These are phyloP conservation scores for Panthera uncia DNA, from an alignment of 2,113 vertebrate genomes.

Conservation along the genomic window DNA sequence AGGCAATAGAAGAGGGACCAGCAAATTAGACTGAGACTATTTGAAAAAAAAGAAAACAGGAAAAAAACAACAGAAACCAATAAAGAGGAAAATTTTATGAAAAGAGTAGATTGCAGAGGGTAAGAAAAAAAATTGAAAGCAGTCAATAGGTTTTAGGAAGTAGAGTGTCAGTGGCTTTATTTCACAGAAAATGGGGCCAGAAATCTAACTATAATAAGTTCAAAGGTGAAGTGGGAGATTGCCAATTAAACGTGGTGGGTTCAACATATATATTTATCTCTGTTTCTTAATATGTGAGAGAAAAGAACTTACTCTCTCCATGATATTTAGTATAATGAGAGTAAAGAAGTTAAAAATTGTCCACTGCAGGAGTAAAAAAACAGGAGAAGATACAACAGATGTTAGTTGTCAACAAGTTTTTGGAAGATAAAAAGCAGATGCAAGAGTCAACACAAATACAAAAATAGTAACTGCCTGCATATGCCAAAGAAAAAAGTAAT, in stretches of 20 bases:
- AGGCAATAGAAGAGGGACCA: neutral
- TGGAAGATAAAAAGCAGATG: neutral
- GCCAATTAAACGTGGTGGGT: neutral
- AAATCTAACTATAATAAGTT: neutral
- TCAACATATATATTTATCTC: neutral
- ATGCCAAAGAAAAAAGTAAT: neutral
- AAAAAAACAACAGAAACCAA: neutral
- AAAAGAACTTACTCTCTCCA: neutral
- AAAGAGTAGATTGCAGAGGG: neutral
- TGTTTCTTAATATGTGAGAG: neutral
- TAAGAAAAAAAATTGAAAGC: neutral
- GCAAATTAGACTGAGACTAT: neutral
- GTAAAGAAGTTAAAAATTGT: neutral
- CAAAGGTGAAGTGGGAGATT: neutral
- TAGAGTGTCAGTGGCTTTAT: neutral
- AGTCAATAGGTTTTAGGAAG: neutral
- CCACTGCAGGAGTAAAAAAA: neutral
- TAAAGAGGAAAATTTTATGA: neutral
- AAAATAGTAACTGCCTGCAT: neutral
- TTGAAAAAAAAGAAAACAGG: neutral
- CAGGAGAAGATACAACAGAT: neutral
- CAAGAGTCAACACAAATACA: neutral
- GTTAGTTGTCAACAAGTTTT: neutral
- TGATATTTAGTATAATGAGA: neutral
- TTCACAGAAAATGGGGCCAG: neutral